These are phyloP conservation scores for Cladopsammia gracilis DNA, from an alignment of 64 coral and sea anemone genomes.

Conservation along the genomic window DNA sequence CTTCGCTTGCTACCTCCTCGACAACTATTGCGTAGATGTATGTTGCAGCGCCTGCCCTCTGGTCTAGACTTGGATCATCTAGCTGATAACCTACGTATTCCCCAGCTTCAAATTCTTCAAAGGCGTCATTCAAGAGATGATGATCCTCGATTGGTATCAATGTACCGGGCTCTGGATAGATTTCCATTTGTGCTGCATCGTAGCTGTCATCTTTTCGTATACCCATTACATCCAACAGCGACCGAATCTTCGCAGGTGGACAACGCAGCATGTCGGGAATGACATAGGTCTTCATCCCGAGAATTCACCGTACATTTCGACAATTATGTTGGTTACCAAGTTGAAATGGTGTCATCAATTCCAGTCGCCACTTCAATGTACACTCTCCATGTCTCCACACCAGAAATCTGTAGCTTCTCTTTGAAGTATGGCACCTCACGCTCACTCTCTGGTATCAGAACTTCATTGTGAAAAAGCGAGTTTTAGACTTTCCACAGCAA, in stretches of 20 bases:
- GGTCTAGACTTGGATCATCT: constrained; percentile 78
- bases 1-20: constrained; percentile 52
- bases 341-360: neutral
- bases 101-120: constrained; percentile 68
- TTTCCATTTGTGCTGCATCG: neutral
- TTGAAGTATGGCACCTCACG: constrained; percentile 48
- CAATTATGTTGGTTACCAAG: constrained; percentile 57
- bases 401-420: constrained; percentile 20
- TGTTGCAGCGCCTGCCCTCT: constrained; percentile 56
- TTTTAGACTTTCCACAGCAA: constrained; percentile 7
- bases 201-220: constrained; percentile 52
- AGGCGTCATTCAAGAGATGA: constrained; percentile 65
- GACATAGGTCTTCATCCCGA: constrained; percentile 18
- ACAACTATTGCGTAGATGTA: constrained; percentile 82
- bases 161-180: constrained; percentile 56
- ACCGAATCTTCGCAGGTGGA: constrained; percentile 17
- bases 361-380: constrained; percentile 35
- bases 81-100: constrained; percentile 84
- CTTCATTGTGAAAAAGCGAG: constrained; percentile 40
- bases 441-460: constrained; percentile 50
- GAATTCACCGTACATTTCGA: constrained; percentile 31
- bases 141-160: constrained; percentile 78
- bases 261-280: constrained; percentile 52
- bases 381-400: constrained; percentile 16
- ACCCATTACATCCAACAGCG: constrained; percentile 32